A percentile compares a stretch with the other conserved stretches of the same genome.
phyloP scores from a whole-genome alignment of 2,113 vertebrate genomes.

The Petrocephalus zakoni region DNA sequence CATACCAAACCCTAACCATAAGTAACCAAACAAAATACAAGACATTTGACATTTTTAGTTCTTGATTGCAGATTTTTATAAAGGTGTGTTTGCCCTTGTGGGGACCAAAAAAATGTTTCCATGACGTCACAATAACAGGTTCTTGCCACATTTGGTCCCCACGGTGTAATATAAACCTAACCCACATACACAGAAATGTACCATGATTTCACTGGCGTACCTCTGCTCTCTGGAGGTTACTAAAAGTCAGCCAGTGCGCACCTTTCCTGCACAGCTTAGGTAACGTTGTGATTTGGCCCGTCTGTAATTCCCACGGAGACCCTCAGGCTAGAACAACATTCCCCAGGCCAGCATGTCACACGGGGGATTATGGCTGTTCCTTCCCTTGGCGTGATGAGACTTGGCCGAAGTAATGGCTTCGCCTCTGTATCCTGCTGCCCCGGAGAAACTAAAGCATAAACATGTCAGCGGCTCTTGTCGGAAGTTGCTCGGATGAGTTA shows the following conservation, averaged over 20 bases:
- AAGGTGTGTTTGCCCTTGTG: neutral
- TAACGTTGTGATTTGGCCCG: slow-evolving; percentile 27
- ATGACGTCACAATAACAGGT: neutral
- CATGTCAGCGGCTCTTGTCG: slow-evolving; percentile 8
- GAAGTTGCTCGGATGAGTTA: neutral
- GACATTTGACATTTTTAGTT: neutral
- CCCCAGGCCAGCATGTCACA: slow-evolving; percentile 25
- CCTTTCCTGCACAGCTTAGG: slow-evolving; percentile 14
- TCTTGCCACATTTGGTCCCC: neutral
- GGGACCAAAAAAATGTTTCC: neutral
- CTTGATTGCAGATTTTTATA: neutral
- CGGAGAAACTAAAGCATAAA: neutral
- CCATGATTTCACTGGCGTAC: neutral
- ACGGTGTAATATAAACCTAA: neutral
- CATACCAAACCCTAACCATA: neutral
- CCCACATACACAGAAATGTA: neutral
- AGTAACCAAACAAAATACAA: neutral
- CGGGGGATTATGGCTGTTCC: neutral
- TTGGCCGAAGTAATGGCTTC: neutral
- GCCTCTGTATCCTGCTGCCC: neutral
- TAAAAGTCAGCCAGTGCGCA: neutral
- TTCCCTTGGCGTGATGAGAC: neutral
- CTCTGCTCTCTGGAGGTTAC: neutral
- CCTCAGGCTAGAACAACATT: slow-evolving; percentile 29
- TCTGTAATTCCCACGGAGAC: slow-evolving; percentile 27